A percentile compares a stretch with the other conserved stretches of the same genome.
Conservation (phyloP, 1,140 invertebrate species). For the Pentalonia nigronervosa region DNA sequence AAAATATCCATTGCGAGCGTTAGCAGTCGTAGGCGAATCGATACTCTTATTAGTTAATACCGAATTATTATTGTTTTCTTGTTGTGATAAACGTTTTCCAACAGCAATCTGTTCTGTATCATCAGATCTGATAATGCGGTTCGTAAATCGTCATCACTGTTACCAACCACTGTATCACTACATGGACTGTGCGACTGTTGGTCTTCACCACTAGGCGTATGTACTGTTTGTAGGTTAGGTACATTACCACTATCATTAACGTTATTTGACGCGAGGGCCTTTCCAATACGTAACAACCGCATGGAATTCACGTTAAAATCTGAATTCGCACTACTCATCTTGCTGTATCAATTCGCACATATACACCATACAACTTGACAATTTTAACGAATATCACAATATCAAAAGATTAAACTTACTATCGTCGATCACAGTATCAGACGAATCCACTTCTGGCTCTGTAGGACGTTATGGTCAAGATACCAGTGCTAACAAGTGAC, state of each 20-base stretch:
- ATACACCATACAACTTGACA: not conserved
- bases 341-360: not conserved
- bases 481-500: too few species aligned
- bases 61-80: not conserved
- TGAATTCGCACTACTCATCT: not conserved
- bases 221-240: not conserved
- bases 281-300: not conserved
- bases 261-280: not conserved
- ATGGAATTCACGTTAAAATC: not conserved
- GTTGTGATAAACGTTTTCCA: not conserved
- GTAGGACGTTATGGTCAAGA: not conserved
- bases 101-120: not conserved
- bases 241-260: not conserved
- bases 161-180: not conserved
- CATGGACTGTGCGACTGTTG: not conserved
- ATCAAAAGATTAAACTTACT: not conserved
- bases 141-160: not conserved
- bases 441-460: slow-evolving; percentile 8
- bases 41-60: not conserved
- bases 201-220: not conserved
- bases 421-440: not conserved
- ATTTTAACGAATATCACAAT: not conserved
- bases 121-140: not conserved
- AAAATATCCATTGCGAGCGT: slow-evolving; percentile 11
- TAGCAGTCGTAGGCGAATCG: not conserved